phyloP scores from a whole-genome alignment of 1,140 invertebrate species.

The Nomia melanderi region DNA sequence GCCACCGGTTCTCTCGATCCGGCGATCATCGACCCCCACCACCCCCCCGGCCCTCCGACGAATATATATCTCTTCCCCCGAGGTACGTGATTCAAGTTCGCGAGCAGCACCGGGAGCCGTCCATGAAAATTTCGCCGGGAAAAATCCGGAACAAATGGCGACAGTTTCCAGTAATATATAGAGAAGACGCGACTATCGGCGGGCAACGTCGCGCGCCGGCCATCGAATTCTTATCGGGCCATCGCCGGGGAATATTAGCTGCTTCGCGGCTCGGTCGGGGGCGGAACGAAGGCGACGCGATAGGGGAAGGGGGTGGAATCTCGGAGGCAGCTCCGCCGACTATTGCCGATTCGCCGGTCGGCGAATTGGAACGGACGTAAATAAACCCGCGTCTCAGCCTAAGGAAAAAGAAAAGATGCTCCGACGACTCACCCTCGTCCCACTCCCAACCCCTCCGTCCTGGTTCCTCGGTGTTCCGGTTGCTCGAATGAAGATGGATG shows the following conservation, averaged over 20 bases:
- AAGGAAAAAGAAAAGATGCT: conserved; percentile 46
- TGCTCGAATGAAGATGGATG: conserved; percentile 70
- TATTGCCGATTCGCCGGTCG: background rate
- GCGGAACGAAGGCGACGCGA: no score
- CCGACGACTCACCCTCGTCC: background rate
- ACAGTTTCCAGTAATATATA: conserved; percentile 12
- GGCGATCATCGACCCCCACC: conserved; percentile 53
- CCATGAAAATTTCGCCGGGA: background rate
- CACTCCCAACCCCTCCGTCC: background rate
- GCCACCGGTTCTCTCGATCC: background rate
- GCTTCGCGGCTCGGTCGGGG: background rate
- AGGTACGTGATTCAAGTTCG: conserved; percentile 24
- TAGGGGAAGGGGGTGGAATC: no score
- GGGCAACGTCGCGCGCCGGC: no score
- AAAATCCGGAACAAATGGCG: conserved; percentile 4
- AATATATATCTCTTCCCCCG: conserved; percentile 30
- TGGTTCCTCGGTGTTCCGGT: conserved; percentile 54
- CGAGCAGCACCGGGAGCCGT: background rate
- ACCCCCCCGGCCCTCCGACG: no score
- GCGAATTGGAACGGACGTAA: conserved; percentile 40
- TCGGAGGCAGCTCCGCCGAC: no score
- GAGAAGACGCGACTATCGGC: conserved; percentile 1
- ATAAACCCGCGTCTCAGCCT: conserved; percentile 42
- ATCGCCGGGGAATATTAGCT: background rate
- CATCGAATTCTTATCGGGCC: background rate